Percentiles rank a stretch among this genome's conserved stretches.
These are phyloP conservation scores for Sturmia bella DNA, from an alignment of 2,888 invertebrate species.

Conservation along the genomic window DNA sequence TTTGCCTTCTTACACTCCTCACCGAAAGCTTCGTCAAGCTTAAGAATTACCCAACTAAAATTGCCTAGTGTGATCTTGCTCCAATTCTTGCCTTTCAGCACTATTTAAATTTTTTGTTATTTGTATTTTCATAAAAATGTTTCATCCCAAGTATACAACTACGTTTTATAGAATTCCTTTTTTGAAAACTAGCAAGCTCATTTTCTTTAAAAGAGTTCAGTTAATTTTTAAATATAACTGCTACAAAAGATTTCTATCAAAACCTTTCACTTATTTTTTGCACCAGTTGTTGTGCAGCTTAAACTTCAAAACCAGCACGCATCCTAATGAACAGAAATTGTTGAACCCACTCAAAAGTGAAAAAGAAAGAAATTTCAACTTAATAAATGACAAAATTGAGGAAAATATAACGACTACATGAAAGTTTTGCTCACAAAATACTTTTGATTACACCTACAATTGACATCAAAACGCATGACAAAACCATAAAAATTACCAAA, in stretches of 20 bases:
- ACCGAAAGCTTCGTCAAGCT: too few species aligned
- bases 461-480: constrained; percentile 66
- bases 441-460: constrained; percentile 73
- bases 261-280: constrained; percentile 40
- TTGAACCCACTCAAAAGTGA: constrained; percentile 57
- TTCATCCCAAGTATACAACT: too few species aligned
- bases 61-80: too few species aligned
- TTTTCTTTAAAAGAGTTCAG: too few species aligned
- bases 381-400: constrained; percentile 23
- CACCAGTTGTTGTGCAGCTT: constrained; percentile 38
- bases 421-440: constrained; percentile 72
- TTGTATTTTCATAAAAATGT: too few species aligned
- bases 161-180: too few species aligned
- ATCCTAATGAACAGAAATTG: constrained; percentile 52
- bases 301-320: constrained; percentile 54
- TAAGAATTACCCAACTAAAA: too few species aligned
- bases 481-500: constrained; percentile 48
- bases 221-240: constrained; percentile 7
- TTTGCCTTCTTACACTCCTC: too few species aligned
- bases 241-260: background rate
- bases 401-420: constrained; percentile 40
- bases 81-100: too few species aligned
- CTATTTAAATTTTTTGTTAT: too few species aligned
- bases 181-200: too few species aligned
- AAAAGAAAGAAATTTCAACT: constrained; percentile 37